phyloP scores from a whole-genome alignment of 2,797 vertebrate genomes.

The Cuculus canorus region DNA sequence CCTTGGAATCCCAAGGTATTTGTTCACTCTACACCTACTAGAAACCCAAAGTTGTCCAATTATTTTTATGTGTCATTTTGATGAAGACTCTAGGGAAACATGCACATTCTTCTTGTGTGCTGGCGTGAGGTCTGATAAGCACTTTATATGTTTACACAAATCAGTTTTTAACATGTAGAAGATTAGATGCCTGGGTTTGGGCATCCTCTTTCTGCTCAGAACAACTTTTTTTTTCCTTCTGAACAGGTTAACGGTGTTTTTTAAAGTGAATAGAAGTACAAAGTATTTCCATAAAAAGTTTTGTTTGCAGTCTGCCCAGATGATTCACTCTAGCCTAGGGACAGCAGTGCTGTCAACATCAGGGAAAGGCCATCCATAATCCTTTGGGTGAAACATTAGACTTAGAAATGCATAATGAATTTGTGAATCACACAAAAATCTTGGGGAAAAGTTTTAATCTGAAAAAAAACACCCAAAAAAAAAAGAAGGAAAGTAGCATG shows the following conservation, averaged over 20 bases:
- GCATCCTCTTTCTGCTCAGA: background rate
- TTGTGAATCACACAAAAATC: background rate
- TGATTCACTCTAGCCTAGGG: background rate
- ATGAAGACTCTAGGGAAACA: background rate
- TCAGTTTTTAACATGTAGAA: background rate
- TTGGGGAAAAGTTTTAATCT: background rate
- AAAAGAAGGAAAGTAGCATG: background rate
- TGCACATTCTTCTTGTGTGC: background rate
- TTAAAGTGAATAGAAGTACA: background rate
- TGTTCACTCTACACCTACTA: background rate
- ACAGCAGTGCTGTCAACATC: background rate
- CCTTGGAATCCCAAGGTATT: background rate
- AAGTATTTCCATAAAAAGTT: background rate
- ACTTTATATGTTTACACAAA: background rate
- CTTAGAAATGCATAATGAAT: background rate
- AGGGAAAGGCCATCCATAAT: background rate
- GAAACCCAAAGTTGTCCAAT: background rate
- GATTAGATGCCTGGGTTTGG: background rate
- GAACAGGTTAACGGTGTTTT: background rate
- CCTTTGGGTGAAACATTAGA: background rate
- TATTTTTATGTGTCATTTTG: background rate
- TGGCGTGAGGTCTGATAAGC: background rate
- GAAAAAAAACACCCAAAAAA: background rate
- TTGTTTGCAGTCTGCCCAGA: background rate
- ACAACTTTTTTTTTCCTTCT: background rate